A percentile compares a stretch with the other conserved stretches of the same genome.
phyloP scores from a whole-genome alignment of 2,888 invertebrate species.

The Nephrotoma guestfalica region DNA sequence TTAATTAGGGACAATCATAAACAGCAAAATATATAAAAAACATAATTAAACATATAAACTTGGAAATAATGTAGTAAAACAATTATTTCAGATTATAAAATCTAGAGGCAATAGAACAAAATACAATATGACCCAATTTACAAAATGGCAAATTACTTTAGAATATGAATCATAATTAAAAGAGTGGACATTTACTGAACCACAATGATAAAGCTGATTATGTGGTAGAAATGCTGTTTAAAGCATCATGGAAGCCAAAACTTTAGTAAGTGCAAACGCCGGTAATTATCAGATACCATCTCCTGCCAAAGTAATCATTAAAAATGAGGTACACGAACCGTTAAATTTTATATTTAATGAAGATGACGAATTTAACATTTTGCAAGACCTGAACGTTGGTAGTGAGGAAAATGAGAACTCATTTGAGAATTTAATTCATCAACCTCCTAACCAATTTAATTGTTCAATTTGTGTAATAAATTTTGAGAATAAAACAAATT shows the following conservation, averaged over 20 bases:
- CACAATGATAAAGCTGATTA: no score
- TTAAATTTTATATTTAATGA: neutral
- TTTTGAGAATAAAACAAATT: constrained; percentile 11
- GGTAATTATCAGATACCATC: neutral
- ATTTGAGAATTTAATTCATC: neutral
- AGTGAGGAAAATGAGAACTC: neutral
- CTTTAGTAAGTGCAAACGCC: neutral
- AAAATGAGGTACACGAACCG: constrained; percentile 1
- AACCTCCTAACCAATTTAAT: neutral
- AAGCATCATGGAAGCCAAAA: neutral
- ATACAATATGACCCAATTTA: no score
- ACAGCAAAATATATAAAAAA: no score
- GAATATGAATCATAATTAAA: no score
- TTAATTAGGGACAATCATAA: no score
- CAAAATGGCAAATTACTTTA: no score
- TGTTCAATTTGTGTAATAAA: neutral
- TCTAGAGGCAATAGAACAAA: no score
- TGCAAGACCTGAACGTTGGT: neutral
- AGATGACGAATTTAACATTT: neutral
- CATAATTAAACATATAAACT: no score
- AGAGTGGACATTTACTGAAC: no score
- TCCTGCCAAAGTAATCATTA: neutral
- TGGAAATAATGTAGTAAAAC: no score
- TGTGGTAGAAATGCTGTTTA: no score
- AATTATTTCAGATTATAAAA: no score